Base-by-base conservation (phyloP, 2,888 invertebrate genomes). In the Phyllotreta striolata region DNA sequence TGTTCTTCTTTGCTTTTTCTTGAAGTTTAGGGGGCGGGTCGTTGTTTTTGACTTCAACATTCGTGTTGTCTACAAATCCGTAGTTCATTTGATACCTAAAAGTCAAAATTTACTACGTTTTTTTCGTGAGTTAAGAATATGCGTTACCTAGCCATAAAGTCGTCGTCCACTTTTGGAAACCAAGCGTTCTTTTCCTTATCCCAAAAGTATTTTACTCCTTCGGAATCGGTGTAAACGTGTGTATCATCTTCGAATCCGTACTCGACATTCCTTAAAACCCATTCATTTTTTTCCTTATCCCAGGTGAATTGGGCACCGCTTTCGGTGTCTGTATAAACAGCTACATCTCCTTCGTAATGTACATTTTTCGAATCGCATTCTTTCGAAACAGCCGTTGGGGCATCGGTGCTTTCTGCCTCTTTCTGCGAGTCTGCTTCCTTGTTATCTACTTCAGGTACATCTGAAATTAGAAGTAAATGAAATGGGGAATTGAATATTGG, bases 101-200 rank as follows among this genome's bases (percentile, higher is more conserved):
- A 49, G 10, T n/a, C n/a, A n/a, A 49, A 35, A 6, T 10, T 10
- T 4, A 4, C 10, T 3, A 41, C 4, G 3, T 10, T 41, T 47
- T 47, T 14, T 3, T 41, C 9, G 10, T n/a, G 41, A 41, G 5
- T n/a, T 41, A 5, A n/a, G 2, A 41, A n/a, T 10, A 41, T 41
- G 24, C 34, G 4, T 49, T 34, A 49, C 62, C 87, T 87, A 0
- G 98, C 98, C 84, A 98, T 87, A 77, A 98, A 98, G 74, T 98
- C 95, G 75, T 96, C 96, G 83, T 97, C 95, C 66, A 98, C 88
- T 86, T 95, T 95, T 0, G 98, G 98, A 82, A 98, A 92, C 97
- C 98, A 99, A 3, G 96, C 97, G 76, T 88, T 91, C 79, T 93
- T 96, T 41, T 88, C 88, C 24, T 85, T 85, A 82, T 98, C 96